phyloP scores from a whole-genome alignment of 2,888 invertebrate genomes.

The Abrostola triplasia region DNA sequence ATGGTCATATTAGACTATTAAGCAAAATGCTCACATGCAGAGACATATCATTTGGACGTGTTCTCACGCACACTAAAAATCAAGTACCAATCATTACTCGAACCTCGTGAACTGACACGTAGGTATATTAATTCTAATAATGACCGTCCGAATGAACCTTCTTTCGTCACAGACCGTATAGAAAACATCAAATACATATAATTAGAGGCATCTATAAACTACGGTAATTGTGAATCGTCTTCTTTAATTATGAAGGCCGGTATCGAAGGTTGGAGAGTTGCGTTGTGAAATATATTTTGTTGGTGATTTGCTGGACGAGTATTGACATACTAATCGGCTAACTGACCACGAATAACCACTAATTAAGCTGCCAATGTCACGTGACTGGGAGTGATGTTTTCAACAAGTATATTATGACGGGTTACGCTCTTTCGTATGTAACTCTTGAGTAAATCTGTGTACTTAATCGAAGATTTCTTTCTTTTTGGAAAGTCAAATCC shows the following conservation, averaged over 20 bases:
- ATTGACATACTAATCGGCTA: conserved; percentile 52
- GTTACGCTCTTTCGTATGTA: too few species aligned
- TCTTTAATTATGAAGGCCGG: conserved; percentile 86
- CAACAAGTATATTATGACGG: not conserved
- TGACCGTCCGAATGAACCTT: conserved; percentile 81
- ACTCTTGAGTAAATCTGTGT: too few species aligned
- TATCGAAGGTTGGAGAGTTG: conserved; percentile 69
- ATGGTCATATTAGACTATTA: conserved; percentile 72
- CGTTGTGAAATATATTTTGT: conserved; percentile 58
- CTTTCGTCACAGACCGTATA: conserved; percentile 86
- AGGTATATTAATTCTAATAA: conserved; percentile 88
- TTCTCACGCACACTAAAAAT: conserved; percentile 86
- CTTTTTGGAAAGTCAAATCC: too few species aligned
- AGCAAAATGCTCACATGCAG: conserved; percentile 72
- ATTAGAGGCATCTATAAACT: conserved; percentile 86
- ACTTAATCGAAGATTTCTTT: too few species aligned
- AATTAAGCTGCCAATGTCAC: conserved; percentile 48
- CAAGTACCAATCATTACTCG: conserved; percentile 79
- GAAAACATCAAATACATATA: conserved; percentile 87
- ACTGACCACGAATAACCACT: conserved; percentile 37
- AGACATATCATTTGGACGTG: conserved; percentile 82
- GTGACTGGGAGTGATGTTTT: conserved; percentile 16
- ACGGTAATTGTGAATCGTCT: conserved; percentile 85
- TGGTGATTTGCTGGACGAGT: conserved; percentile 46
- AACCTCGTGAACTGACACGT: conserved; percentile 87